phyloP scores from a whole-genome alignment of 2,113 vertebrate genomes.

The Taxidea taxus region DNA sequence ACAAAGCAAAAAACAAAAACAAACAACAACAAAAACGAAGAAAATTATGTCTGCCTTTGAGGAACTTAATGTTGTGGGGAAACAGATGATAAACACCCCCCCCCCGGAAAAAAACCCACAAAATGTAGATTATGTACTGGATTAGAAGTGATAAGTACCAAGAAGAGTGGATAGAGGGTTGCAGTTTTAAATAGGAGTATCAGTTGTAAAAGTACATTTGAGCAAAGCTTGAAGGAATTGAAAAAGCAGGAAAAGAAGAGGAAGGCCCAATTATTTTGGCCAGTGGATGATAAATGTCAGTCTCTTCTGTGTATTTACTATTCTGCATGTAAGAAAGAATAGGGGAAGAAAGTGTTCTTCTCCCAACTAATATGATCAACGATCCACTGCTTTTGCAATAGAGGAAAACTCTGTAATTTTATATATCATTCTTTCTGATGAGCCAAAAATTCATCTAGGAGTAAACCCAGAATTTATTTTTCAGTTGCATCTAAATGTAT shows the following conservation, averaged over 20 bases:
- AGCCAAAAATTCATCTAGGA: neutral
- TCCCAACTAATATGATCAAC: neutral
- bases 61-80: neutral
- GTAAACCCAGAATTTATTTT: neutral
- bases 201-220: neutral
- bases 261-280: neutral
- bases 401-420: neutral
- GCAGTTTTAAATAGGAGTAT: neutral
- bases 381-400: neutral
- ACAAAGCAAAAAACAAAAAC: neutral
- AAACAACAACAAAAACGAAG: neutral
- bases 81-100: neutral
- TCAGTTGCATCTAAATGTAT: neutral
- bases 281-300: neutral
- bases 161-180: neutral
- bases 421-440: neutral
- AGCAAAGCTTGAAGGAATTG: neutral
- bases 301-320: neutral
- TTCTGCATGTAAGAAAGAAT: neutral
- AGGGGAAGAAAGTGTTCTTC: neutral
- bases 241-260: neutral
- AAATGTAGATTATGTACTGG: neutral
- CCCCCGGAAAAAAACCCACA: neutral
- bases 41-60: neutral
- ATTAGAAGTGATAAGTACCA: neutral